A percentile compares a stretch with the other conserved stretches of the same genome.
Conservation (phyloP, 1,140 invertebrate species). For the Megalonaias nervosa region DNA sequence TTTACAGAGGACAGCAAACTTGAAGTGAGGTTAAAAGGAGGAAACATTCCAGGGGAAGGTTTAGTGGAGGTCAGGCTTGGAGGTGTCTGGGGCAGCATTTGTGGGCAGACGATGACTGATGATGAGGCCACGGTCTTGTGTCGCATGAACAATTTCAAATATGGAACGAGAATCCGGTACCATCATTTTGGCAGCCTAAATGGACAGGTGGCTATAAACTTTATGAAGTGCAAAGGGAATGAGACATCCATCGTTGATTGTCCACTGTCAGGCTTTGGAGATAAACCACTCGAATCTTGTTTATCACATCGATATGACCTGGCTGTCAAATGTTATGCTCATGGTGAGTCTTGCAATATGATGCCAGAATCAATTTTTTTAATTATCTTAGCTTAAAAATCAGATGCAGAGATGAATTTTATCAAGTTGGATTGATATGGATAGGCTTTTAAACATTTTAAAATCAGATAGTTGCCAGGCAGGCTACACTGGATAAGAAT, state of each 20-base stretch:
- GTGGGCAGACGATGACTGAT: conserved; percentile 32
- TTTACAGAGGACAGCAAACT: conserved; percentile 11
- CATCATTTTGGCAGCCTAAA: conserved; percentile 17
- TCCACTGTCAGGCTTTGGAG: conserved; percentile 71
- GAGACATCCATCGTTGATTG: conserved; percentile 79
- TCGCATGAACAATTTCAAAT: conserved; percentile 43
- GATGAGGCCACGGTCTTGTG: conserved; percentile 55
- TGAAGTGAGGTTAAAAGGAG: conserved; percentile 16
- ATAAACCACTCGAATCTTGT: conserved; percentile 75
- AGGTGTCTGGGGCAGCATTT: conserved; percentile 60
- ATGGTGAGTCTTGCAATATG: conserved; percentile 35
- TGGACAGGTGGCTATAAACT: conserved; percentile 84
- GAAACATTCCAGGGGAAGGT: conserved; percentile 37
- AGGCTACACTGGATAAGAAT: too few species aligned
- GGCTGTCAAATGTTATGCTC: conserved; percentile 76
- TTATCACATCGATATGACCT: conserved; percentile 84
- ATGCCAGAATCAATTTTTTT: background rate
- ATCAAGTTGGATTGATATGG: too few species aligned
- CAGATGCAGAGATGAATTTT: background rate
- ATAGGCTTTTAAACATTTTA: too few species aligned
- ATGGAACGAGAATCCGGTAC: conserved; percentile 35
- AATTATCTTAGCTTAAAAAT: background rate
- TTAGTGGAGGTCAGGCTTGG: conserved; percentile 58
- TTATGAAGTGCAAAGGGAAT: conserved; percentile 80
- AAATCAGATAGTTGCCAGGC: too few species aligned